phyloP scores from a whole-genome alignment of 1,140 invertebrate species.

The Venustaconcha ellipsiformis region DNA sequence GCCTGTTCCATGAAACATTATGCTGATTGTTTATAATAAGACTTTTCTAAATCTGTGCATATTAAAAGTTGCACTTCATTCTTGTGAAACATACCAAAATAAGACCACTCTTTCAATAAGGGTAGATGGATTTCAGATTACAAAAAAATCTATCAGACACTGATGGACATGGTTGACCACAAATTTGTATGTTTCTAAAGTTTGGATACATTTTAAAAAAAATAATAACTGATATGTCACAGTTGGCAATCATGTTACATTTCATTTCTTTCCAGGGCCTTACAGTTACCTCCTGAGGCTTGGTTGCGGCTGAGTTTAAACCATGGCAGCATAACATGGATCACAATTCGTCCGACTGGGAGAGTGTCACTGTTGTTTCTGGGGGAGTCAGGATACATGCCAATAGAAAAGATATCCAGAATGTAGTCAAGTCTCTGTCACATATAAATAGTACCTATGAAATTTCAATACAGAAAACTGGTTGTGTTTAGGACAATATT shows the following conservation, averaged over 20 bases:
- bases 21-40: no score
- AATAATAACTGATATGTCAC: background rate
- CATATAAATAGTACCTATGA: no score
- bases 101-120: background rate
- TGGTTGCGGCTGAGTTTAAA: constrained; percentile 94
- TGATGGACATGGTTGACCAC: background rate
- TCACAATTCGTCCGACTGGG: constrained; percentile 88
- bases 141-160: background rate
- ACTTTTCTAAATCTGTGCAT: no score
- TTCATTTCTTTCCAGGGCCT: constrained; percentile 77
- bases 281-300: constrained; percentile 97
- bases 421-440: no score
- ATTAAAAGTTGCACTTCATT: background rate
- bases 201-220: background rate
- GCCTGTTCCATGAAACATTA: no score
- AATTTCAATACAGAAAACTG: no score
- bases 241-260: background rate
- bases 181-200: background rate
- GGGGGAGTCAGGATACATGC: constrained; percentile 92
- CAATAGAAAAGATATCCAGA: constrained; percentile 72
- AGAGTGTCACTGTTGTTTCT: constrained; percentile 83
- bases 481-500: no score
- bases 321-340: constrained; percentile 94
- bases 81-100: background rate
- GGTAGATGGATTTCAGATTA: background rate